These are phyloP conservation scores for Hafferia zeledoni DNA, from an alignment of 2,797 vertebrate genomes.

Conservation along the genomic window DNA sequence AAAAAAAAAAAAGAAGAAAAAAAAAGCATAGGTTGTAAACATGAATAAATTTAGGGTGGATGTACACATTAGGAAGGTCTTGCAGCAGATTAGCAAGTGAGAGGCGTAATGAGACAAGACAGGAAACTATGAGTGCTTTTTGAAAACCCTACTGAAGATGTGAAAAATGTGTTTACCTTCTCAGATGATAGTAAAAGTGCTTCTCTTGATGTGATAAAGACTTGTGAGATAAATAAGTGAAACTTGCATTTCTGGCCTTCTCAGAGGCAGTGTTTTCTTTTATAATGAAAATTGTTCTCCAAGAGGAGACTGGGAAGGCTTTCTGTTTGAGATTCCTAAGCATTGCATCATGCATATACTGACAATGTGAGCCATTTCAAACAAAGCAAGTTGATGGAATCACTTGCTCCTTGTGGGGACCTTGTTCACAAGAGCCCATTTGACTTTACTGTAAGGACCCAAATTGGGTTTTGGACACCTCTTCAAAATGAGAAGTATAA, in stretches of 20 bases:
- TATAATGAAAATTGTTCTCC: background rate
- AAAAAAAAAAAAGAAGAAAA: background rate
- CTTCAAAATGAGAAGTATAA: background rate
- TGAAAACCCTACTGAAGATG: background rate
- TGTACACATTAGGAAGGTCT: background rate
- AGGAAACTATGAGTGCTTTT: background rate
- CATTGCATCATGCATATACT: background rate
- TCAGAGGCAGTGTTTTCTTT: background rate
- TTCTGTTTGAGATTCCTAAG: background rate
- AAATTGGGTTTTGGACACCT: background rate
- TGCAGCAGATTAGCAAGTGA: background rate
- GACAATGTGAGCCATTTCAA: background rate
- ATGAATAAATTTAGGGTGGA: background rate
- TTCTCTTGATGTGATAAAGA: background rate
- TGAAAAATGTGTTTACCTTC: background rate
- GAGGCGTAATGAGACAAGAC: background rate
- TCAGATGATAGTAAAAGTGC: background rate
- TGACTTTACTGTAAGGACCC: background rate
- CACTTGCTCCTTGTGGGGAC: background rate
- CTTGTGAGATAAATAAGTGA: background rate
- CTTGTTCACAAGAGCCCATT: background rate
- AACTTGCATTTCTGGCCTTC: background rate
- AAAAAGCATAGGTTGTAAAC: background rate
- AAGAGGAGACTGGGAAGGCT: background rate
- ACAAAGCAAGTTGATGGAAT: background rate